Evolutionary conservation across 1,140 invertebrate genomes (phyloP).

Genomic region (Ceratina calcarata): DNA sequence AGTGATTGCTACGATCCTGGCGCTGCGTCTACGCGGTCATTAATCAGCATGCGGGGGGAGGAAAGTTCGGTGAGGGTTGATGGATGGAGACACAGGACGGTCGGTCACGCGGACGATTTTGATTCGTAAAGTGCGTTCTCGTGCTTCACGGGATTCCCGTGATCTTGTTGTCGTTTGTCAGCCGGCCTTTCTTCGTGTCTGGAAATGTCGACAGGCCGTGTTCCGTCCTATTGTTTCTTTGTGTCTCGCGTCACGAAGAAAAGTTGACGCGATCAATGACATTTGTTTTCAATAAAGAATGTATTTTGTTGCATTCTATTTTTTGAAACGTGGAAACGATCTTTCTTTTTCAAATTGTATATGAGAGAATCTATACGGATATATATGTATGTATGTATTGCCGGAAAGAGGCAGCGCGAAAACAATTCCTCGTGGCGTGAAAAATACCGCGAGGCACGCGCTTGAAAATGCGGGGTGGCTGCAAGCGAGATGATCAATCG

Average conservation of each 20-base stretch:
- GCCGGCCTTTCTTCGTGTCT: not conserved
- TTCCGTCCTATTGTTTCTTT: not conserved
- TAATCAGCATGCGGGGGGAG: conserved; percentile 51
- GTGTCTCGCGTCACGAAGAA: not conserved
- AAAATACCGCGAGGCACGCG: conserved; percentile 51
- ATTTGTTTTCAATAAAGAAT: not conserved
- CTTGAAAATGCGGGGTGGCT: conserved; percentile 35
- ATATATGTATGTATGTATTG: not conserved
- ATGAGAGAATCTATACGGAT: too few relatives aligned
- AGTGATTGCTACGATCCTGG: conserved; percentile 40
- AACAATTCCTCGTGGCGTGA: conserved; percentile 52
- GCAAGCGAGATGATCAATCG: conserved; percentile 43
- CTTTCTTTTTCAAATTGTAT: too few relatives aligned
- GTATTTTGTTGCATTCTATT: not conserved
- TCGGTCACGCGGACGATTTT: conserved; percentile 37
- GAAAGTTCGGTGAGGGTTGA: conserved; percentile 54
- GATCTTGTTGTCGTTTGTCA: conserved; percentile 61
- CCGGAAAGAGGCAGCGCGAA: conserved; percentile 27
- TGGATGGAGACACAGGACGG: conserved; percentile 57
- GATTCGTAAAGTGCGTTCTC: conserved; percentile 62
- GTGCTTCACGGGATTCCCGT: conserved; percentile 48
- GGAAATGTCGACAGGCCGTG: not conserved
- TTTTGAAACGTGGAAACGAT: not conserved
- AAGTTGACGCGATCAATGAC: not conserved
- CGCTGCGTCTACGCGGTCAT: conserved; percentile 42